Base-by-base conservation (phyloP, 1,140 invertebrate genomes). In the Rhagoletis pomonella region DNA sequence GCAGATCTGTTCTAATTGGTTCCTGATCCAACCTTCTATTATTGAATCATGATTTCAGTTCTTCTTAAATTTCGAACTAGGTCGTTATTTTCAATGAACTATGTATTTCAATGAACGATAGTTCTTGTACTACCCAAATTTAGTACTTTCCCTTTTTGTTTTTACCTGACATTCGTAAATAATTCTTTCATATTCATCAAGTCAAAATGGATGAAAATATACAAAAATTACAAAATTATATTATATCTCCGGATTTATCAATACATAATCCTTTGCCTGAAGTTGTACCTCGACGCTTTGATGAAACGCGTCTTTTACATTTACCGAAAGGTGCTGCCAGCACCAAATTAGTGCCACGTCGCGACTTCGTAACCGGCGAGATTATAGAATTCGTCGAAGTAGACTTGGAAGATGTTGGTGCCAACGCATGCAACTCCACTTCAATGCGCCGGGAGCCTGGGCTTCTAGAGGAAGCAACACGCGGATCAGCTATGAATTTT, bases 391-490 rank as follows among this genome's bases (percentile, higher is more conserved):
- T 97, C 93, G 93, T 94, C 88, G 97, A 98, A 94, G 94, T 96
- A 5, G 90, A 93, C 60, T 89, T 95, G 7, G 91, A 94, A 88
- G 94, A 95, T 89, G 94, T 94, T 89, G 96, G 95, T 3, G 94
- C 95, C 88, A 96, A 95, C 89, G 94, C 96, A 1, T 95, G 95
- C 90, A 97, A 97, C 94, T 97, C 96, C 0, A 95, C 96, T 93
- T 97, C 96, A 4, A 95, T 97, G 93, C 94, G 93, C 58, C 93
- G 96, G 89, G 94, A 95, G 88, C 95, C 95, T 42, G 94, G 94
- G 3, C 93, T 95, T 62, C 81, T 93, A 44, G 93, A 95, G 64
- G 92, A 93, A 59, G 94, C 94, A 89, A 94, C 96, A 7, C 94
- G 94, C 90, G 97, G 97, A 5, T 96, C 95, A 91, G 94, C 95